Evolutionary conservation across 1,140 invertebrate species (phyloP), one percentile per base, ranked within the genome.

Genomic region (Drosophila bocqueti): DNA sequence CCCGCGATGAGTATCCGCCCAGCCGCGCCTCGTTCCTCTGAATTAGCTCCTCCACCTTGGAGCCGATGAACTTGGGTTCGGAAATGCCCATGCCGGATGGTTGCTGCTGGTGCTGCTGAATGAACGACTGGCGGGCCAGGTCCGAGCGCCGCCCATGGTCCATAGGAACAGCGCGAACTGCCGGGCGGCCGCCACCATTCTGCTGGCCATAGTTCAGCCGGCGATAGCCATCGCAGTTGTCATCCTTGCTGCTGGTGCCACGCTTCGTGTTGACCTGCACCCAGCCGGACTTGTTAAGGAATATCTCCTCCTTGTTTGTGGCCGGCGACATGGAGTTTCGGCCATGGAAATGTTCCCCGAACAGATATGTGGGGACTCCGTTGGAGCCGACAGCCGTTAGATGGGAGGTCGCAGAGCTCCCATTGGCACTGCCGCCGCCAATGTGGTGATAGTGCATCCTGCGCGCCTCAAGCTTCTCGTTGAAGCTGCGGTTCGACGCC

Each of bases 201-300:
- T 82, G 76, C 38, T 84, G 76, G 2, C 52, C 68, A n/a, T 76
- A 83, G 57, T 71, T 81, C 8, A 79, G 63, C 11, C 82, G 71
- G 6, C 72, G 71, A 45, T 78, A 83, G 9, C 57, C 49, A 9
- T 61, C 43, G n/a, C 60, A 55, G 57, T 68, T 79, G 24, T 92
- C 81, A 24, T 81, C 76, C 26, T 73, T 76, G 38, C 9, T 36
- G 9, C 9, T 36, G 9, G 54, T 60, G 10, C 65, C 52, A 10
- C 76, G 68, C 43, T 86, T 92, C 3, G 79, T 80, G 57, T 90
- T 93, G 16, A 93, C 92, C 42, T 93, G 92, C 11, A 93, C 92
- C 92, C 92, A 93, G 29, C 92, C 92, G 16, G 92, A 93, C 58
- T 93, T 93, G 76, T 93, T 93, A 0, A 93, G 61, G 43, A 83